Base-by-base conservation (phyloP, 1,140 invertebrate genomes). In the Papilio helenus region DNA sequence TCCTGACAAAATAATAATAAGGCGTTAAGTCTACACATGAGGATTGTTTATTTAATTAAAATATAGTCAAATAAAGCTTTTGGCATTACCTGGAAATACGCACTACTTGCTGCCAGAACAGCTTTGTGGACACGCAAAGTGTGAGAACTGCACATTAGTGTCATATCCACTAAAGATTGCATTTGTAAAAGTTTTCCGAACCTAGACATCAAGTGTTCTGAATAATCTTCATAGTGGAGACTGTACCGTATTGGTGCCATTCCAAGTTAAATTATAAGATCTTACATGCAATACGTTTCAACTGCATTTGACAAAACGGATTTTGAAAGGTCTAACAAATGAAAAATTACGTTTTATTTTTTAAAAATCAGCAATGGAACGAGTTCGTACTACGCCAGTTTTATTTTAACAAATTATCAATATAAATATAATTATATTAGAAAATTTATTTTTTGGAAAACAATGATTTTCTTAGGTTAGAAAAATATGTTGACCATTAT, bases 111-210 rank as follows among this genome's bases (percentile, higher is more conserved):
- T 61, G 95, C 95, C 26, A 96, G 94, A 58, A 97, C 96, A 23
- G 95, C 93, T 90, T 96, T 95, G 85, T 96, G 96, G 29, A 96
- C 96, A 87, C 95, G 95, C 26, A 96, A 90, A 81, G 95, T 95
- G 78, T 96, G 95, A 16, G 95, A 95, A 82, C 95, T 95, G 86
- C 96, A 96, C 93, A 95, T 96, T 8, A 96, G 89, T 76, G 95
- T 95, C 88, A 96, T 95, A 85, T 97, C 95, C 68, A 96, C 95
- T 80, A 96, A 90, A 73, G 95, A 94, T 92, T 97, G 95, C 86
- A 95, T 95, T 92, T 95, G 95, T 68, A 96, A 93, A 39, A 96
- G 91, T 84, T 96, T 95, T 71, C 95, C 95, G 88, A 96, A 95
- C 83, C 95, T 92, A 16, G 94, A 95, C 87, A 95, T 93, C 73